Evolutionary conservation across 2,888 invertebrate species (phyloP), one percentile per base, ranked within the genome.

Genomic region (Periphyllus acericola): DNA sequence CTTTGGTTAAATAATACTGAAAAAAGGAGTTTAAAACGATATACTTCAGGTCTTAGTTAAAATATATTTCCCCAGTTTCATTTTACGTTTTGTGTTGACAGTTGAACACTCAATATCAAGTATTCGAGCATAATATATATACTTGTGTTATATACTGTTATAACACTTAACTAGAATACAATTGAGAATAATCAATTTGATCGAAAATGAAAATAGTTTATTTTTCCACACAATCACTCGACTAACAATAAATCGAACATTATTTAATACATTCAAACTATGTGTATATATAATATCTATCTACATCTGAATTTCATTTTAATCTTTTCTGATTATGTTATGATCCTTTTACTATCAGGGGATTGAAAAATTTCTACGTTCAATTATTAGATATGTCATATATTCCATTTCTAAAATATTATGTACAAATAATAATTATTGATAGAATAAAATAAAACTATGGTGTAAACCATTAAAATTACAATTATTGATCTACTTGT

Each of bases 11-110:
- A 76, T 46, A 29, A 76, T 46, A 46, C 8, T 19, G 46, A 46
- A 76, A 46, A 76, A 76, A 46, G 19, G n/a, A 76, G 76, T 46
- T 19, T 29, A 76, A 76, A 76, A 60, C 60, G 60, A 60, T 6
- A 21, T 25, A 60, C 25, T 3, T 5, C 21, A 25, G 60, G 60
- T 60, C 60, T 46, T 46, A 14, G 29, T 71, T 71, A 32, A 71
- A 29, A 71, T 32, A 29, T 71, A 14, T 32, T 71, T 29, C 14
- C 29, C 32, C 32, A 17, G 17, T 17, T 29, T 4, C 17, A 32
- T 71, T 68, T 9, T 71, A 71, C 17, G 21, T 21, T 71, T 32
- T 32, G 1, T 55, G 14, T 78, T 78, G 78, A 78, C 52, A 55
- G 5, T 55, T 78, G 21, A 32, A 55, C 21, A 32, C 78, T 55